These are phyloP conservation scores for Epicampocera succincta DNA, from an alignment of 2,888 invertebrate genomes.

Conservation along the genomic window DNA sequence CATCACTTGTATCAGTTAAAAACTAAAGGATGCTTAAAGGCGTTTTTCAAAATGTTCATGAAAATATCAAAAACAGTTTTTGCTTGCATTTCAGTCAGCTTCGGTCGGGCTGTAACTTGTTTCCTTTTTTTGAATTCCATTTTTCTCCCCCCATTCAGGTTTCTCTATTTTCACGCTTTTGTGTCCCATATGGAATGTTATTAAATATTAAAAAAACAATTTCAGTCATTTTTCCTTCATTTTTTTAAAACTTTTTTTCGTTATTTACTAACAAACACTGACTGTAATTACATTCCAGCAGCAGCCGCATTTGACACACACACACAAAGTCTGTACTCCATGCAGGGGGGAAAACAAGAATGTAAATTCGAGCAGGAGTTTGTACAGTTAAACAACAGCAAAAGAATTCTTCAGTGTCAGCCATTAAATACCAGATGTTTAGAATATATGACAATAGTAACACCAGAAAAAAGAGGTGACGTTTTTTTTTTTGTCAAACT, in stretches of 20 bases:
- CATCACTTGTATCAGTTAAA: background rate
- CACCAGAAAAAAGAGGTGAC: background rate
- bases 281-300: conserved; percentile 35
- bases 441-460: background rate
- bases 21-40: background rate
- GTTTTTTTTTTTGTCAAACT: background rate
- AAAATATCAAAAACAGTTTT: background rate
- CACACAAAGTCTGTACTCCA: background rate
- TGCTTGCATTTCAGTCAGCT: background rate
- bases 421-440: conserved; percentile 10
- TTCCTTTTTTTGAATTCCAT: background rate
- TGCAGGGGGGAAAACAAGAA: background rate
- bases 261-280: conserved; percentile 40
- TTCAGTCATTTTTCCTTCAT: background rate
- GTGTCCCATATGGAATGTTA: conserved; percentile 10
- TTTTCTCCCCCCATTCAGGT: background rate
- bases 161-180: background rate
- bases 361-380: background rate
- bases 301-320: background rate
- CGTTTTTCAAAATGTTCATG: no score
- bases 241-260: conserved; percentile 2
- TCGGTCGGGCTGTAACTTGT: background rate
- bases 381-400: background rate
- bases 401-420: background rate
- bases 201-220: background rate